Base-by-base conservation (phyloP, 2,888 invertebrate genomes). In the Odontocolon sp. region DNA sequence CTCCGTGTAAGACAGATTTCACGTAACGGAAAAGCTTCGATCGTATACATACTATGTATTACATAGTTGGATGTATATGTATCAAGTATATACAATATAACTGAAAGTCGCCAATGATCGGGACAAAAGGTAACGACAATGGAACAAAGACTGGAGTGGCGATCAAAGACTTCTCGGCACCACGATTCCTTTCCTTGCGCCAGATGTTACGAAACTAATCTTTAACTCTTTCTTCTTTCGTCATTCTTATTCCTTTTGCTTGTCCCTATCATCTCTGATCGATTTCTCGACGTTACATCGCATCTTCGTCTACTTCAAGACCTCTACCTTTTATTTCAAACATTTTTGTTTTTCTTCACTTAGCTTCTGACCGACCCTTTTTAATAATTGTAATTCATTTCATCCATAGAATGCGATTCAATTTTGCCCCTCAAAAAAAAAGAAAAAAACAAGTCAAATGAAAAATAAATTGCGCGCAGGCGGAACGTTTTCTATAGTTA, bases 121-220 rank as follows among this genome's bases (percentile, higher is more conserved):
- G 77, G 70, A 79, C 74, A 79, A 81, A 77, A 72, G 74, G 14
- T 50, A 56, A 52, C 66, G 63, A 79, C 76, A 80, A 81, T 79
- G 50, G 78, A 64, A 72, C 73, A 70, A 77, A 72, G 67, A 38
- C 57, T 42, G 68, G 66, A 77, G 68, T 50, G 80, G 45, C 77
- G 75, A 75, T 70, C 57, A 57, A 57, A 57, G 66, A 72, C 23
- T 16, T 18, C 50, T 61, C 47, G 40, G 47, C 40, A 40, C 14
- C 57, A 28, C 64, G 45, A 38, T 4, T 6, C 61, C 31, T 21
- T 54, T 59, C 61, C n/a, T 52, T 18, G 56, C 63, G 67, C 56
- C 87, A 54, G 45, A 74, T 31, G 54, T 47, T 80, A 87, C 85
- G 52, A 84, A 84, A 82, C 83, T 85, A 73, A 75, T 80, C 74